Evolutionary conservation across 2,888 invertebrate genomes (phyloP), one percentile per base, ranked within the genome.

Genomic region (Mongoloraphidia duomilia): DNA sequence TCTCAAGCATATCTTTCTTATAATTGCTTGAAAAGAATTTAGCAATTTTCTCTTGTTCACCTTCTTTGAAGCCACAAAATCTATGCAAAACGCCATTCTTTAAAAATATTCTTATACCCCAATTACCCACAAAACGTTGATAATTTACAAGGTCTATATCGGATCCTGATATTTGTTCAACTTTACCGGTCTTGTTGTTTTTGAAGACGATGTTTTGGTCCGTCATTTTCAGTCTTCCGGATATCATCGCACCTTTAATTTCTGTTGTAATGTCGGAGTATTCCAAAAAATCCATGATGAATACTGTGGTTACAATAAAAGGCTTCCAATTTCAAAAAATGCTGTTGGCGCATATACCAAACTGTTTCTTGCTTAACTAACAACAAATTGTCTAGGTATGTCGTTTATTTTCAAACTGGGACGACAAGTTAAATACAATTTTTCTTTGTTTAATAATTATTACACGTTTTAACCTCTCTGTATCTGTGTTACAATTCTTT

Each of bases 161-260:
- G 44, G 76, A 71, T 0, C 84, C 76, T 36, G 79, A 73, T 54
- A 96, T 82, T 63, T 92, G 90, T 63, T 95, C 95, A 1, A 95
- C 89, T 69, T 94, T 95, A 2, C 97, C 97, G 1, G 96, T 97
- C 70, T 92, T 94, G 55, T 79, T 85, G 67, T 95, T 96, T 66
- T 96, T 96, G 65, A 95, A 98, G 44, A 88, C 77, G 36, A 97
- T 83, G 58, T 80, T 81, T 61, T 88, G 85, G 55, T 93, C 92
- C 1, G 92, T 90, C 66, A 98, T 77, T 68, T 95, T 95, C 36
- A 98, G 68, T 52, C 90, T 79, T 0, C 96, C 97, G 8, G 87
- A 82, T 44, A 88, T 93, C 88, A 90, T 81, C 54, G 82, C 79
- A 43, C 90, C 90, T 64, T 88, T 87, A 53, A 87, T 80, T 75